These are phyloP conservation scores for Lucilia cuprina DNA, from an alignment of 1,140 invertebrate species.

Conservation along the genomic window DNA sequence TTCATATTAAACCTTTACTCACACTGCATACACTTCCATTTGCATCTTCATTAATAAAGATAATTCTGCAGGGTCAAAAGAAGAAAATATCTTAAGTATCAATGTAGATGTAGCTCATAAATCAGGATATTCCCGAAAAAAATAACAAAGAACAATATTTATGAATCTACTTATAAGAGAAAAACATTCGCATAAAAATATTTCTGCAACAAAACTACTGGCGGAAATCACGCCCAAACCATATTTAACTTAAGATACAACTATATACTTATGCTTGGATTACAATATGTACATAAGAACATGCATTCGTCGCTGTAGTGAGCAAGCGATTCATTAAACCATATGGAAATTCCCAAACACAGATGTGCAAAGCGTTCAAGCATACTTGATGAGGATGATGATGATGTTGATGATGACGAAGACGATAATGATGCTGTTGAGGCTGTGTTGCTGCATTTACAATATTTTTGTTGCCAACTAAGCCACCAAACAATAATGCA, in stretches of 20 bases:
- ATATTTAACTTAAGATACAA: neutral
- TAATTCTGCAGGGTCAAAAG: neutral
- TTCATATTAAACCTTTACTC: no score
- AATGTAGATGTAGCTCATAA: neutral
- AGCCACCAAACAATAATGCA: neutral
- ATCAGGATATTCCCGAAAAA: conserved; percentile 24
- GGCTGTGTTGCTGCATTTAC: neutral
- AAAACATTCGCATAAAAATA: neutral
- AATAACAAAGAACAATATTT: neutral
- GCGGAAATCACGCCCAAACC: conserved; percentile 27
- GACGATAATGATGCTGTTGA: neutral
- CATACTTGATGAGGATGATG: neutral
- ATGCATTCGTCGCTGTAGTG: neutral
- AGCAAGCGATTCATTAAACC: conserved; percentile 18
- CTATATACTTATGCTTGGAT: neutral
- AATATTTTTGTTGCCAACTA: neutral
- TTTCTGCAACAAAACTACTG: neutral
- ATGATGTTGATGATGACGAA: no score
- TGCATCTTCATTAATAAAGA: neutral
- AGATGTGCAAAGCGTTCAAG: conserved; percentile 31
- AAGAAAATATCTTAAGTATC: neutral
- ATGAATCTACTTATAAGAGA: neutral
- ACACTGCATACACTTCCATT: no score
- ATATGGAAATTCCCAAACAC: conserved; percentile 28
- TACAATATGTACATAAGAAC: neutral